Percentiles rank a stretch among this genome's conserved stretches.
phyloP scores from a whole-genome alignment of 2,888 invertebrate species.

The Patella depressa region DNA sequence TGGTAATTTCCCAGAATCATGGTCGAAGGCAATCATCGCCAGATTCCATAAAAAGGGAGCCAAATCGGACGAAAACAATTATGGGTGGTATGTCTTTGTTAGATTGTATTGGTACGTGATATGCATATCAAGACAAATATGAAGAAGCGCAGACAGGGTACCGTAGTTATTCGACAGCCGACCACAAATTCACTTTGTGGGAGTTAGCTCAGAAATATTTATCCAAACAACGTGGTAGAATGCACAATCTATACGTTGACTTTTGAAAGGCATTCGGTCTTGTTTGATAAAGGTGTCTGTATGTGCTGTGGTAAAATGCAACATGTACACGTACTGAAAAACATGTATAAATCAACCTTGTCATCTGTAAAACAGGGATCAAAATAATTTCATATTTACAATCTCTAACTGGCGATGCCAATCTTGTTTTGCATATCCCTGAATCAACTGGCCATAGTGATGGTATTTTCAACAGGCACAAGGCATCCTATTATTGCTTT shows the following conservation, averaged over 20 bases:
- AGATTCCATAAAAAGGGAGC: neutral
- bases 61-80: neutral
- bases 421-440: too few species aligned
- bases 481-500: too few species aligned
- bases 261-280: too few species aligned
- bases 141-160: neutral
- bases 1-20: neutral
- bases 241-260: too few species aligned
- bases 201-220: too few species aligned
- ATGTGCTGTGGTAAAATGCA: neutral
- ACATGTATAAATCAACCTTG: neutral
- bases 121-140: neutral
- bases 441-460: too few species aligned
- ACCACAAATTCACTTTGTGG: neutral
- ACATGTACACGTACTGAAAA: neutral
- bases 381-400: too few species aligned
- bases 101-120: neutral
- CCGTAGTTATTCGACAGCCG: neutral
- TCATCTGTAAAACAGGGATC: too few species aligned
- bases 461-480: too few species aligned
- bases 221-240: too few species aligned
- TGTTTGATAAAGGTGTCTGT: neutral
- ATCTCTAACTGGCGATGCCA: too few species aligned
- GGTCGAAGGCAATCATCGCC: neutral
- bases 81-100: neutral